These are phyloP conservation scores for Lamellibrachia luymesi DNA, from an alignment of 1,140 invertebrate genomes.

Conservation along the genomic window DNA sequence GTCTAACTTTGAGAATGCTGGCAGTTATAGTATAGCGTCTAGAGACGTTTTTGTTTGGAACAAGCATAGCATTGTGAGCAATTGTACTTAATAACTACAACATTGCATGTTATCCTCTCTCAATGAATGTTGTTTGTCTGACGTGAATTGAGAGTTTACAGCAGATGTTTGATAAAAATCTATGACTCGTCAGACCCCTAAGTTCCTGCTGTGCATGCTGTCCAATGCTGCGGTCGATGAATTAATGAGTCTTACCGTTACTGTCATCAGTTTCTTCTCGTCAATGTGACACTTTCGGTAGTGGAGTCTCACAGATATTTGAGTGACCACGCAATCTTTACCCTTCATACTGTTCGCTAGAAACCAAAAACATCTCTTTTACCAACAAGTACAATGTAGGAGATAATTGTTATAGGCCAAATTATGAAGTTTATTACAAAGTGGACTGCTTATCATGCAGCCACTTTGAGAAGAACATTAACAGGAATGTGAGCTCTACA, in stretches of 20 bases:
- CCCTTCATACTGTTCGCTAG: neutral
- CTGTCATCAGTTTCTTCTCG: neutral
- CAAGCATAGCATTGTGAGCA: too few relatives aligned
- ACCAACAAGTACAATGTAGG: too few relatives aligned
- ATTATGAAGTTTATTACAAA: too few relatives aligned
- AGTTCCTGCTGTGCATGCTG: constrained; percentile 75
- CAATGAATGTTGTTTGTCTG: neutral
- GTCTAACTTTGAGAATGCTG: too few relatives aligned
- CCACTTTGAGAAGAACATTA: neutral
- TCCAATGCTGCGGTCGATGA: constrained; percentile 67
- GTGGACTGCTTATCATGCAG: too few relatives aligned
- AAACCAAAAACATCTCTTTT: neutral
- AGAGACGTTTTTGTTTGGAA: too few relatives aligned
- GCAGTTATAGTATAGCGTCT: too few relatives aligned
- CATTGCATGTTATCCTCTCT: neutral
- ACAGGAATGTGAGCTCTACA: neutral
- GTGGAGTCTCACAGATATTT: neutral
- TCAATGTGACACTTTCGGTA: neutral
- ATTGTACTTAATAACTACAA: neutral
- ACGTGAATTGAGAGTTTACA: neutral
- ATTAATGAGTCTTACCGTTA: neutral
- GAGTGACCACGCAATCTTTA: neutral
- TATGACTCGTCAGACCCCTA: constrained; percentile 23
- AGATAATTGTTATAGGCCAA: too few relatives aligned
- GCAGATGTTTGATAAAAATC: neutral